Conservation (phyloP, 2,113 vertebrate species). For the Gasterosteus nipponicus region DNA sequence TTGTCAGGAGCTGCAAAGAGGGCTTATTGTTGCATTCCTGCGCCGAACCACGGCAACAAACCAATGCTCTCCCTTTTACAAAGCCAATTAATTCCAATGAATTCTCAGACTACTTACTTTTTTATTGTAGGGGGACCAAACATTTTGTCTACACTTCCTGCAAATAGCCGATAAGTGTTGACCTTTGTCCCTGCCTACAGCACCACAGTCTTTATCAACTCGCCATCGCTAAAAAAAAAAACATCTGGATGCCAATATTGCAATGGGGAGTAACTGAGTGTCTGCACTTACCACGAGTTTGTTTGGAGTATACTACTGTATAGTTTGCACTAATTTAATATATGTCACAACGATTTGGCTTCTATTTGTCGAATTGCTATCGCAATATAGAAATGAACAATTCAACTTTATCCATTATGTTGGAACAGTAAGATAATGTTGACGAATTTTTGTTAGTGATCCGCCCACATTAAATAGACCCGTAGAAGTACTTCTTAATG, state of each 20-base stretch:
- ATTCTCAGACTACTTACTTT: constrained; percentile 64
- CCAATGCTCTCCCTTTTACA: constrained; percentile 31
- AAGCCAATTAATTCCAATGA: constrained; percentile 44
- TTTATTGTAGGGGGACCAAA: constrained; percentile 37
- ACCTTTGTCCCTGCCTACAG: constrained; percentile 76
- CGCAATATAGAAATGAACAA: background rate
- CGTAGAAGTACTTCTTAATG: background rate
- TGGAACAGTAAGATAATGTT: too few relatives aligned
- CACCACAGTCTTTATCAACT: constrained; percentile 45
- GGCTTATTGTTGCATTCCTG: constrained; percentile 65
- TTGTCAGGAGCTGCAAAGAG: constrained; percentile 53
- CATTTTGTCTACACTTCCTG: constrained; percentile 73
- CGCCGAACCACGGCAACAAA: constrained; percentile 40
- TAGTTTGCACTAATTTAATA: background rate
- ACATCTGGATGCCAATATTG: constrained; percentile 15
- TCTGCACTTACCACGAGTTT: background rate
- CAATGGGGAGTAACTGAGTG: background rate
- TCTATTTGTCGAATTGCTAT: too few relatives aligned
- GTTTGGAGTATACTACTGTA: background rate
- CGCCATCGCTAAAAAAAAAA: constrained; percentile 44
- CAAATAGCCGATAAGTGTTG: constrained; percentile 69
- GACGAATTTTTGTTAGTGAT: background rate
- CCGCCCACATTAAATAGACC: background rate
- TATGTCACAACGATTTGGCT: background rate
- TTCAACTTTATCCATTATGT: background rate